phyloP scores from a whole-genome alignment of 2,888 invertebrate species.

The Eupithecia pulchellata region DNA sequence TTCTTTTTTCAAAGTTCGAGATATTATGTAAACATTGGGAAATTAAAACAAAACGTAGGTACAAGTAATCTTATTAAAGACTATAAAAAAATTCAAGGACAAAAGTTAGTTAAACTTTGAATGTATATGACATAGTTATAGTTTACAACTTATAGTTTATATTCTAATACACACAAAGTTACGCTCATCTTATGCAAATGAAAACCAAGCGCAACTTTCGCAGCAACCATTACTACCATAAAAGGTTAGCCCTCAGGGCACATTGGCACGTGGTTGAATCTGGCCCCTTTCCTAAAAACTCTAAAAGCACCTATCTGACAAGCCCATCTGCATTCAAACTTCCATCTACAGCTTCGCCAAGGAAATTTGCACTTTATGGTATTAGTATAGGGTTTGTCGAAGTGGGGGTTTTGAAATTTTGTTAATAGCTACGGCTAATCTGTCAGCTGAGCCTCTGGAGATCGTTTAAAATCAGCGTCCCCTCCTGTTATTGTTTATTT shows the following conservation, averaged over 20 bases:
- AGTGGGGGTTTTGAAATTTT: conserved; percentile 53
- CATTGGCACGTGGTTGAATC: conserved; percentile 75
- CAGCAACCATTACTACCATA: conserved; percentile 50
- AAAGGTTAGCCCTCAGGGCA: conserved; percentile 54
- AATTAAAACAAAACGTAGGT: background rate
- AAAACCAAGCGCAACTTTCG: conserved; percentile 42
- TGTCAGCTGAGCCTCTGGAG: conserved; percentile 82
- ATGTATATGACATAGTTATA: background rate
- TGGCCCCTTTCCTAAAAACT: conserved; percentile 77
- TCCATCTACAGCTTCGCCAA: conserved; percentile 19
- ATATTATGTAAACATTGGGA: background rate
- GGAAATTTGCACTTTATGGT: conserved; percentile 48
- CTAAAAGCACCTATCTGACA: conserved; percentile 76
- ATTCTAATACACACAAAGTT: background rate
- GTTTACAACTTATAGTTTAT: no score
- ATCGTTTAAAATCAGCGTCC: conserved; percentile 83
- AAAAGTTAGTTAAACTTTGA: background rate
- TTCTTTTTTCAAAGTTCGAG: no score
- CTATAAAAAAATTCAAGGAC: background rate
- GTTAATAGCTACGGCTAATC: conserved; percentile 78
- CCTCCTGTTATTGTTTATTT: conserved; percentile 83
- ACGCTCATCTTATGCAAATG: conserved; percentile 41
- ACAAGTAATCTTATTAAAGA: background rate
- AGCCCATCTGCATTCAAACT: conserved; percentile 64
- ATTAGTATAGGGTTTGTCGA: conserved; percentile 36